phyloP scores from a whole-genome alignment of 2,888 invertebrate species.

The Catocala fraxini region DNA sequence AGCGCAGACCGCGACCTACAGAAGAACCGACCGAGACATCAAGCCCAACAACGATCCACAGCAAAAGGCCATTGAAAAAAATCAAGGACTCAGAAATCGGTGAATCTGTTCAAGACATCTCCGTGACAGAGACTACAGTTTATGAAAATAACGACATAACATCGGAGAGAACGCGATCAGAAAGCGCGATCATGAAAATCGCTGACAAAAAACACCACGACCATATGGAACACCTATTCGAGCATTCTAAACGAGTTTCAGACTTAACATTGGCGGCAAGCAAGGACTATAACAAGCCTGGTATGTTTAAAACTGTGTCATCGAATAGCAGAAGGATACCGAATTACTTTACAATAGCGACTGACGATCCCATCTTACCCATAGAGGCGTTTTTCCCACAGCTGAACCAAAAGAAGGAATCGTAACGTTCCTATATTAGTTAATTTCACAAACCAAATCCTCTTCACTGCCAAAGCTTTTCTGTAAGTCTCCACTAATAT shows the following conservation, averaged over 20 bases:
- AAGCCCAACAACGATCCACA: slow-evolving; percentile 63
- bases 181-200: slow-evolving; percentile 88
- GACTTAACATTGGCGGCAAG: slow-evolving; percentile 92
- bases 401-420: slow-evolving; percentile 88
- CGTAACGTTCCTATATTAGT: slow-evolving; percentile 70
- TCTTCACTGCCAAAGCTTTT: slow-evolving; percentile 80
- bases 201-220: slow-evolving; percentile 84
- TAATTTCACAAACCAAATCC: slow-evolving; percentile 74
- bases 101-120: slow-evolving; percentile 77
- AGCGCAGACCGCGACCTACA: slow-evolving; percentile 73
- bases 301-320: slow-evolving; percentile 90
- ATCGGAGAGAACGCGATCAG: slow-evolving; percentile 81
- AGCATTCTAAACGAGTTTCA: slow-evolving; percentile 90
- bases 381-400: slow-evolving; percentile 94
- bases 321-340: slow-evolving; percentile 89
- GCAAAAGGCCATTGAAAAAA: slow-evolving; percentile 74
- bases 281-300: slow-evolving; percentile 91
- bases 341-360: slow-evolving; percentile 91
- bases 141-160: slow-evolving; percentile 73
- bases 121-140: slow-evolving; percentile 71
- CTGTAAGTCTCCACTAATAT: slow-evolving; percentile 42
- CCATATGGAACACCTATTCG: slow-evolving; percentile 76
- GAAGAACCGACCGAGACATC: slow-evolving; percentile 74
- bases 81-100: slow-evolving; percentile 75
- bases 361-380: slow-evolving; percentile 93